These are phyloP conservation scores for Taxidea taxus DNA, from an alignment of 2,113 vertebrate species.

Conservation along the genomic window DNA sequence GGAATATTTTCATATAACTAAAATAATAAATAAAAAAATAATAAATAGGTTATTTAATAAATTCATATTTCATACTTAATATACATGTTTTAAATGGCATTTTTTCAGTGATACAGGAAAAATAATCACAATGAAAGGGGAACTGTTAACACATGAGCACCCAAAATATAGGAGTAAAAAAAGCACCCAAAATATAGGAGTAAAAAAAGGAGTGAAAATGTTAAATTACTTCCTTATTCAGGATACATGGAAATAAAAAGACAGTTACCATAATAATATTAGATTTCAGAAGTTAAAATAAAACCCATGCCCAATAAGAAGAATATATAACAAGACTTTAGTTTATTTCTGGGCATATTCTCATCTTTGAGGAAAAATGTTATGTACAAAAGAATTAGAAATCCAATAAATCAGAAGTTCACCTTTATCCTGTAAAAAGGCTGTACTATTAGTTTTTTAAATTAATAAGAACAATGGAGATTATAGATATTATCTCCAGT, in stretches of 20 bases:
- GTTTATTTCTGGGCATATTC: not conserved
- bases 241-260: not conserved
- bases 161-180: not conserved
- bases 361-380: not conserved
- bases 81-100: conserved; percentile 22
- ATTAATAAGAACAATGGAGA: not conserved
- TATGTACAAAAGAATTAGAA: not conserved
- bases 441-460: not conserved
- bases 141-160: not conserved
- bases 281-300: not conserved
- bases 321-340: not conserved
- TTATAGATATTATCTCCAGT: no score
- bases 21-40: not conserved
- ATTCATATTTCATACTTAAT: not conserved
- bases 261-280: not conserved
- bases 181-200: not conserved
- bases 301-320: not conserved
- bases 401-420: not conserved
- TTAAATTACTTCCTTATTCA: not conserved
- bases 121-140: not conserved
- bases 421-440: not conserved
- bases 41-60: not conserved
- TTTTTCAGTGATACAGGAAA: conserved; percentile 25
- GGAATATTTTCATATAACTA: not conserved
- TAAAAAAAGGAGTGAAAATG: no score